These are phyloP conservation scores for Himalopsyche tibetana DNA, from an alignment of 2,888 invertebrate genomes.

Conservation along the genomic window DNA sequence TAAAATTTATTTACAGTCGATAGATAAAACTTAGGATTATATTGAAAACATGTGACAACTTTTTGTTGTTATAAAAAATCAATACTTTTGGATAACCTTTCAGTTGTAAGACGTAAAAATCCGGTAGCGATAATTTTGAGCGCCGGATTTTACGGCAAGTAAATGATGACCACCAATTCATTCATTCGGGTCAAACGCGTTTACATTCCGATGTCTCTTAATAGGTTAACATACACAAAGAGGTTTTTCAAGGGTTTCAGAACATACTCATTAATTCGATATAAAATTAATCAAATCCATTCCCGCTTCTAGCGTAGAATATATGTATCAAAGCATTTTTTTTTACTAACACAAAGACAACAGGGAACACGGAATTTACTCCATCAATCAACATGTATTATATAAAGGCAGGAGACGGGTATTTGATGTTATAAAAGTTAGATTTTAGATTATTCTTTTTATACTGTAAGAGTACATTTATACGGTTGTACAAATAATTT, in stretches of 20 bases:
- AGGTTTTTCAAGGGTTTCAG: neutral
- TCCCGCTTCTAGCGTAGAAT: no score
- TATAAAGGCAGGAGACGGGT: no score
- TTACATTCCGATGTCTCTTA: slow-evolving; percentile 54
- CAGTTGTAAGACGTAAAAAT: slow-evolving; percentile 6
- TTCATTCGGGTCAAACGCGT: slow-evolving; percentile 52
- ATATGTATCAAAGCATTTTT: no score
- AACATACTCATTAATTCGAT: no score
- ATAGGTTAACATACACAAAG: slow-evolving; percentile 44
- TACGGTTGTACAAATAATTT: no score
- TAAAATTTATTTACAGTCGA: neutral
- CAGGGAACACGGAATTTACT: no score
- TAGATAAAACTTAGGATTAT: neutral
- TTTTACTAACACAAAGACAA: no score
- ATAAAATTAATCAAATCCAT: no score
- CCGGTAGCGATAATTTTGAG: slow-evolving; percentile 54
- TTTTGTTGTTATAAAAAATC: neutral
- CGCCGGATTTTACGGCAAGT: slow-evolving; percentile 50
- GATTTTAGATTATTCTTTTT: no score
- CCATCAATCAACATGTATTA: no score
- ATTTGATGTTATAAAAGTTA: no score
- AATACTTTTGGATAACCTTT: slow-evolving; percentile 29
- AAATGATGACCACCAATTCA: slow-evolving; percentile 51
- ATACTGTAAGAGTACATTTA: no score
- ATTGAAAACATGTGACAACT: neutral